phyloP scores from a whole-genome alignment of 2,113 vertebrate genomes.

The Machaerirhynchus nigripectus region DNA sequence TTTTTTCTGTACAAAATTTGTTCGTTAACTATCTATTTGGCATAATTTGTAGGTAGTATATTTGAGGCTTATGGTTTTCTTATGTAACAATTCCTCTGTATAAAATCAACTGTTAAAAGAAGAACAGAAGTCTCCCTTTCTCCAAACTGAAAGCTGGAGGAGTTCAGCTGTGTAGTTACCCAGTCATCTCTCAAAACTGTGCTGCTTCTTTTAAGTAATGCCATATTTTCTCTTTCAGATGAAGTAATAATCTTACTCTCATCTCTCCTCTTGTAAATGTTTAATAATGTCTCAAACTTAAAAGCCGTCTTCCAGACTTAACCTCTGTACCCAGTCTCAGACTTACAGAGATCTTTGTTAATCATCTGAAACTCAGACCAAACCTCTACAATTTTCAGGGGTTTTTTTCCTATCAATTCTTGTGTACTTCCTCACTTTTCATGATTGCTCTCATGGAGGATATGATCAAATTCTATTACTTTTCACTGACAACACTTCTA shows the following conservation, averaged over 20 bases:
- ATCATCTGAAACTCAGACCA: not conserved
- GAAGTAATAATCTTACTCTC: not conserved
- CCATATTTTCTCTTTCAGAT: not conserved
- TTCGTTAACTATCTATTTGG: not conserved
- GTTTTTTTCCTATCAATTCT: rapidly evolving
- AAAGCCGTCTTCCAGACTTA: not conserved
- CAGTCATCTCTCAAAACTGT: not conserved
- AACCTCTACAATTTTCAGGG: not conserved
- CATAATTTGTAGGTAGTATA: not conserved
- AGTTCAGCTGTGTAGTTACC: not conserved
- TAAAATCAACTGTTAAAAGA: not conserved
- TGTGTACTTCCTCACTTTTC: not conserved
- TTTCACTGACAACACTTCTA: not conserved
- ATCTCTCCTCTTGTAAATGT: not conserved
- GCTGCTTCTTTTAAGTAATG: not conserved
- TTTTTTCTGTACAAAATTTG: not conserved
- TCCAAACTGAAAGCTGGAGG: not conserved
- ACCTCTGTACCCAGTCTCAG: not conserved
- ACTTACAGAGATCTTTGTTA: not conserved
- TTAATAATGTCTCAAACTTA: not conserved
- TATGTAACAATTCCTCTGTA: not conserved
- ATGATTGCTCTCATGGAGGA: not conserved
- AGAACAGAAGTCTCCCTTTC: not conserved
- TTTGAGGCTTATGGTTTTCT: not conserved
- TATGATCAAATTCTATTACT: not conserved